phyloP scores from a whole-genome alignment of 2,797 vertebrate genomes.

The Peromyscus nudipes region DNA sequence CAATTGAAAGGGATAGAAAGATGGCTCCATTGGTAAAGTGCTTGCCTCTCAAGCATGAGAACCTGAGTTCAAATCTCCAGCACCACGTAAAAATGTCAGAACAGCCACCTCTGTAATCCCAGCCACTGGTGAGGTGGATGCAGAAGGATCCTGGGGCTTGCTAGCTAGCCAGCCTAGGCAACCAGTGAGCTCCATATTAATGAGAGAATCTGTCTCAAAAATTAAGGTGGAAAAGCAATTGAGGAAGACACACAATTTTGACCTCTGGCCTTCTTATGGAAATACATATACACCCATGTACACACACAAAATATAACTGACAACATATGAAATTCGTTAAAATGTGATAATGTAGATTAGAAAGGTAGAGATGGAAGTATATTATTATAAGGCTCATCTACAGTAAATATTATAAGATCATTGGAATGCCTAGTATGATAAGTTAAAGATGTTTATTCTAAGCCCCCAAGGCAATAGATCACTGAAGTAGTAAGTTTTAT shows the following conservation, averaged over 20 bases:
- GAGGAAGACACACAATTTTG: background rate
- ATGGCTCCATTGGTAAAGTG: background rate
- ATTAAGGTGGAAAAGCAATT: background rate
- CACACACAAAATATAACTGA: background rate
- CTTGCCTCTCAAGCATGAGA: background rate
- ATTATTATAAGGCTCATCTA: background rate
- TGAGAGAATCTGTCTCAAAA: background rate
- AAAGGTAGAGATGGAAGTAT: background rate
- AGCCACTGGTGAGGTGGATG: background rate
- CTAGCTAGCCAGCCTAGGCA: background rate
- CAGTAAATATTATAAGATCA: background rate
- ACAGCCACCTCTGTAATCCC: background rate
- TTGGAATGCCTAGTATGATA: background rate
- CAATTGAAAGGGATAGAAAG: background rate
- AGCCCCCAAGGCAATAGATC: background rate
- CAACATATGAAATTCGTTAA: background rate
- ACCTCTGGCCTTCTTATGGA: background rate
- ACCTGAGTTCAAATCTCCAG: background rate
- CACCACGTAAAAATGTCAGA: background rate
- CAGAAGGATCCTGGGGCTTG: background rate
- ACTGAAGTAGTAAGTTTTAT: background rate
- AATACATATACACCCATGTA: background rate
- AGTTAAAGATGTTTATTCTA: background rate
- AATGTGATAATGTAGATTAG: background rate
- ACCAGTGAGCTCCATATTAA: background rate